A percentile compares a stretch with the other conserved stretches of the same genome.
Evolutionary conservation across 2,888 invertebrate species (phyloP).

Genomic region (Brachylomia viminalis): DNA sequence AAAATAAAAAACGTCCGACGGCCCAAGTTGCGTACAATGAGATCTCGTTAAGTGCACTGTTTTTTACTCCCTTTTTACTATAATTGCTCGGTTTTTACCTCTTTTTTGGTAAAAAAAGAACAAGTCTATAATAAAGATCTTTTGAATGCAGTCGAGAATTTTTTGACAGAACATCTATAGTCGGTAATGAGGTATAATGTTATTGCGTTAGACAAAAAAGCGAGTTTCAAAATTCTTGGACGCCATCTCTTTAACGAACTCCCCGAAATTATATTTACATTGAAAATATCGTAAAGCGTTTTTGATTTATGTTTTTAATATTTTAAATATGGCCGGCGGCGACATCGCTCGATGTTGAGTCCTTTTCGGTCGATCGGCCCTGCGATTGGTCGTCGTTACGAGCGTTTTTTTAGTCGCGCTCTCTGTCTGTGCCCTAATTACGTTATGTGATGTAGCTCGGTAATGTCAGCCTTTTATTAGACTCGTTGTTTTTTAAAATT

Average conservation of each 20-base stretch:
- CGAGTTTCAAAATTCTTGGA: conserved; percentile 65
- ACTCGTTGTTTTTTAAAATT: conserved; percentile 72
- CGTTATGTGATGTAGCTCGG: conserved; percentile 79
- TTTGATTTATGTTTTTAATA: conserved; percentile 89
- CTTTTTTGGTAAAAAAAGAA: conserved; percentile 56
- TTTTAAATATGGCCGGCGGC: conserved; percentile 88
- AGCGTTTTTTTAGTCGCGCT: conserved; percentile 76
- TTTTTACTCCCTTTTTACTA: conserved; percentile 75
- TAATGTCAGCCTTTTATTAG: conserved; percentile 75
- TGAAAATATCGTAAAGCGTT: conserved; percentile 85
- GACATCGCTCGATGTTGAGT: conserved; percentile 75
- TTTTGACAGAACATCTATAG: conserved; percentile 64
- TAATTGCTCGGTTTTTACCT: conserved; percentile 75
- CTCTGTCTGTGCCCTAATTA: conserved; percentile 84
- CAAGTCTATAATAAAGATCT: conserved; percentile 66
- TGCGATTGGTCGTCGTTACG: conserved; percentile 83
- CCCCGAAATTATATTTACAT: conserved; percentile 81
- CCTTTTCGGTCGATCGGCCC: conserved; percentile 79
- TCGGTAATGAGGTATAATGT: conserved; percentile 71
- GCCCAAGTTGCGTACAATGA: conserved; percentile 79
- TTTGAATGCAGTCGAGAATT: conserved; percentile 62
- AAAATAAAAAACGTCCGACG: conserved; percentile 79
- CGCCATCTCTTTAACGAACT: conserved; percentile 73
- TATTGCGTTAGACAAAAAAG: conserved; percentile 71
- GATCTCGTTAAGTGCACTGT: conserved; percentile 83